Conservation (phyloP, 2,888 invertebrate species). For the Scaptomyza polygonia region DNA sequence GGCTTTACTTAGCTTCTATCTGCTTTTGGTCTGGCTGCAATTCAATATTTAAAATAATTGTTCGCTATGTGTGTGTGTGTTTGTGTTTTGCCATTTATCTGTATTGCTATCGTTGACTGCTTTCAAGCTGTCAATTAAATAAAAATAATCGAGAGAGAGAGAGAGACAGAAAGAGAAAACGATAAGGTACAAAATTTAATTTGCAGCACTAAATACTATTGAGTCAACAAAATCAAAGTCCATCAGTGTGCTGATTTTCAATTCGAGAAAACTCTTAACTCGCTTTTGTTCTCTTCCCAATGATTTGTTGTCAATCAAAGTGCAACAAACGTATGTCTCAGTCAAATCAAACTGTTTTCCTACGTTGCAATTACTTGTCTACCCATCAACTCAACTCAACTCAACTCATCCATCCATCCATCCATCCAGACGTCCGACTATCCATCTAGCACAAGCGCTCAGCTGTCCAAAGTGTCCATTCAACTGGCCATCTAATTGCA, state of each 20-base stretch:
- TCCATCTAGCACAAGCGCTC: slow-evolving; percentile 46
- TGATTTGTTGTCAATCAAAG: slow-evolving; percentile 38
- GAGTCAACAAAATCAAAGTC: not conserved
- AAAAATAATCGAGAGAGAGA: slow-evolving; percentile 29
- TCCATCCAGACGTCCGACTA: slow-evolving; percentile 36
- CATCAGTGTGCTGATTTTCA: slow-evolving; percentile 8
- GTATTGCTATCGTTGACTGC: slow-evolving; percentile 29
- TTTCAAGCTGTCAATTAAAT: slow-evolving; percentile 47
- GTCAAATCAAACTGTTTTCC: slow-evolving; percentile 43
- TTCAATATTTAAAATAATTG: slow-evolving; percentile 36
- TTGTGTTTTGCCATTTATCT: slow-evolving; percentile 39
- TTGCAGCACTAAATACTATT: not conserved
- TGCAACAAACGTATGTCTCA: slow-evolving; percentile 21
- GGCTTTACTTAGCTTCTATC: slow-evolving; percentile 14
- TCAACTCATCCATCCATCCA: slow-evolving; percentile 29
- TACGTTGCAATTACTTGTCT: slow-evolving; percentile 60
- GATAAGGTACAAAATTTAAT: slow-evolving; percentile 3
- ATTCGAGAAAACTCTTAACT: not conserved
- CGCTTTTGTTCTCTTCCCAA: not conserved
- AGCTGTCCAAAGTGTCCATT: slow-evolving; percentile 60
- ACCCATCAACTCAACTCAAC: slow-evolving; percentile 50
- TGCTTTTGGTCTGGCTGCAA: slow-evolving; percentile 13
- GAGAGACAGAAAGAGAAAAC: not conserved
- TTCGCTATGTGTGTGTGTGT: slow-evolving; percentile 24
- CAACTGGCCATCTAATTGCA: slow-evolving; percentile 65